Percentiles rank a stretch among this genome's conserved stretches.
These are phyloP conservation scores for Micromesistius poutassou DNA, from an alignment of 2,797 vertebrate species.

Conservation along the genomic window DNA sequence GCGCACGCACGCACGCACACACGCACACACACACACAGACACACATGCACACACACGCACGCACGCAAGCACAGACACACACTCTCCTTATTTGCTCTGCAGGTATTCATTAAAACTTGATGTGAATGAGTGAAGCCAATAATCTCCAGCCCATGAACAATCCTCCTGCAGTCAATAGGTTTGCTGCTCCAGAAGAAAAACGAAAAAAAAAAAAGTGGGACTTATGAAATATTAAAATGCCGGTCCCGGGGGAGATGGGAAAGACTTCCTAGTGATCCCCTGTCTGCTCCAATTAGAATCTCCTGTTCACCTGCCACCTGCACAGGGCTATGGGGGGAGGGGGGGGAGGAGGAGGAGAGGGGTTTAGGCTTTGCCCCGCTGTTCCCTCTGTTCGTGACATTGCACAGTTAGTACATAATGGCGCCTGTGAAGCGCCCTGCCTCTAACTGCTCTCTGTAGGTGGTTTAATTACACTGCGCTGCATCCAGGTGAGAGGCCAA, in stretches of 20 bases:
- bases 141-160: conserved; percentile 61
- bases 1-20: not conserved
- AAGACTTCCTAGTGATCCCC: conserved; percentile 56
- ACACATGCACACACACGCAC: not conserved
- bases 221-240: conserved; percentile 75
- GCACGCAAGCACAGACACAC: not conserved
- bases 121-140: conserved; percentile 73
- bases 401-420: conserved; percentile 43
- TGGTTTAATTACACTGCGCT: not conserved
- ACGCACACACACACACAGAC: not conserved
- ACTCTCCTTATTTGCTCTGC: conserved; percentile 27
- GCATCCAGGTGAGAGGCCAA: too few relatives aligned
- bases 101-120: conserved; percentile 75
- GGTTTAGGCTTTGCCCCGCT: not conserved
- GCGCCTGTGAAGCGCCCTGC: conserved; percentile 24
- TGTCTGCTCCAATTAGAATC: conserved; percentile 71
- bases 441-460: not conserved
- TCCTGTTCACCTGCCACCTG: conserved; percentile 59
- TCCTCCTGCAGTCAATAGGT: conserved; percentile 73
- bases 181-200: conserved; percentile 41
- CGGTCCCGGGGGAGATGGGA: conserved; percentile 51
- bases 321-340: not conserved
- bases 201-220: conserved; percentile 31
- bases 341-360: not conserved
- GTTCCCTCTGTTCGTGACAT: conserved; percentile 49